phyloP scores from a whole-genome alignment of 2,797 vertebrate species.

The Betta splendens region DNA sequence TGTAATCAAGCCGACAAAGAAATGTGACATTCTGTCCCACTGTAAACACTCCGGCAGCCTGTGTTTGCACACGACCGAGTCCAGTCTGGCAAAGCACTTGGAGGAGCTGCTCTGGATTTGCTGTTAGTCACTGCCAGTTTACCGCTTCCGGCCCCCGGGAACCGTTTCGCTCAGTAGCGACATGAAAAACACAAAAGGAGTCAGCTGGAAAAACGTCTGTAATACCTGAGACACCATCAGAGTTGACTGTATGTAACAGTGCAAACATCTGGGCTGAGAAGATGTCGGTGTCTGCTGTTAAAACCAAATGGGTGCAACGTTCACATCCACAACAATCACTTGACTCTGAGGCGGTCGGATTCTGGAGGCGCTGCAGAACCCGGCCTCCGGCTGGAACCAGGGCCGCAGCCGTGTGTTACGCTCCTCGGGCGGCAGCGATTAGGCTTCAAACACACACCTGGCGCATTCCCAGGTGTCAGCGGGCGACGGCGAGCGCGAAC shows the following conservation, averaged over 20 bases:
- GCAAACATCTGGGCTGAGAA: conserved; percentile 18
- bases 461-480: conserved; percentile 68
- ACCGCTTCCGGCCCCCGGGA: conserved; percentile 74
- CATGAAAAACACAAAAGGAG: conserved; percentile 64
- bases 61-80: conserved; percentile 45
- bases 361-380: conserved; percentile 14
- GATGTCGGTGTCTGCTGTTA: conserved; percentile 15
- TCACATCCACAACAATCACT: not conserved
- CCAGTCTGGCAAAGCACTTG: conserved; percentile 78
- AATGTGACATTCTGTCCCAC: conserved; percentile 34
- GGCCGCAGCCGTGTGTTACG: conserved; percentile 17
- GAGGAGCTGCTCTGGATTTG: conserved; percentile 75
- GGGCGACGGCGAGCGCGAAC: conserved; percentile 50
- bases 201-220: conserved; percentile 47
- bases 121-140: conserved; percentile 73
- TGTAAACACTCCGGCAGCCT: conserved; percentile 53
- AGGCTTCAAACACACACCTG: conserved; percentile 57
- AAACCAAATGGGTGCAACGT: conserved; percentile 17
- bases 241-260: too few relatives aligned
- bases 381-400: conserved; percentile 34
- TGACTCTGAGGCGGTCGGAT: too few relatives aligned
- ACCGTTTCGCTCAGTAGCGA: conserved; percentile 68
- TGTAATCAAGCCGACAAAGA: conserved; percentile 15
- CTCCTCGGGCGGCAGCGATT: conserved; percentile 27
- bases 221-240: too few relatives aligned